Base-by-base conservation (phyloP, 1,140 invertebrate species). In the Drosophila truncata region DNA sequence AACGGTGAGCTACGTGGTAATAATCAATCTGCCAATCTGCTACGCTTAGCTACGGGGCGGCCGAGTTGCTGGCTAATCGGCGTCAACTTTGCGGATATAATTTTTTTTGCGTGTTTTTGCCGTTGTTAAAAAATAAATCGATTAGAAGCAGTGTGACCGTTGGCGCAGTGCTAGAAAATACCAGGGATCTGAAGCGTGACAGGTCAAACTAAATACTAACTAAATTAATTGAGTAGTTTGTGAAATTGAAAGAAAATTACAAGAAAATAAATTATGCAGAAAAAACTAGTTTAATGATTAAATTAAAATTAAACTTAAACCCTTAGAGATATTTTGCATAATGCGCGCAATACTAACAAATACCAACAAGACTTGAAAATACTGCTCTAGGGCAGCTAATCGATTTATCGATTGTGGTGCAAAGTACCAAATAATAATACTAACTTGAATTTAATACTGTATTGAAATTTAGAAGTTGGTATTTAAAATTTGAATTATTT, bases 121-220 rank as follows among this genome's bases (percentile, higher is more conserved):
- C 54, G 42, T 44, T 54, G 31, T 47, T 57, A 57, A 25, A 71
- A 63, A 74, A 52, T 54, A 74, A 73, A 74, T 74, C 71, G 71
- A 74, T 74, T 72, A 47, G 69, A 23, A 18, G 9, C 13, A 44
- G 67, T 73, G 69, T 74, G 71, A 23, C 71, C 57, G 67, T 72
- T 13, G 2, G 18, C 1, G n/a, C 18, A 33, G 20, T 8, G 13
- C 11, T 1, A 1, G 16, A 27, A 20, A 44, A 65, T 46, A 62
- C 29, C 9, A n/a, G 27, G 0, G n/a, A 3, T 44, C 29, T 27
- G 2, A n/a, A 16, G 6, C 3, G 20, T 14, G 3, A 0, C 14
- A 20, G 25, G 2, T 11, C n/a, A 14, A 1, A 5, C 0, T 16
- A 35, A 66, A 35, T 46, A 66, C 58, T 20, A 63, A 1, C 25